Evolutionary conservation across 2,888 invertebrate species (phyloP).

Genomic region (Chalcis sispes): DNA sequence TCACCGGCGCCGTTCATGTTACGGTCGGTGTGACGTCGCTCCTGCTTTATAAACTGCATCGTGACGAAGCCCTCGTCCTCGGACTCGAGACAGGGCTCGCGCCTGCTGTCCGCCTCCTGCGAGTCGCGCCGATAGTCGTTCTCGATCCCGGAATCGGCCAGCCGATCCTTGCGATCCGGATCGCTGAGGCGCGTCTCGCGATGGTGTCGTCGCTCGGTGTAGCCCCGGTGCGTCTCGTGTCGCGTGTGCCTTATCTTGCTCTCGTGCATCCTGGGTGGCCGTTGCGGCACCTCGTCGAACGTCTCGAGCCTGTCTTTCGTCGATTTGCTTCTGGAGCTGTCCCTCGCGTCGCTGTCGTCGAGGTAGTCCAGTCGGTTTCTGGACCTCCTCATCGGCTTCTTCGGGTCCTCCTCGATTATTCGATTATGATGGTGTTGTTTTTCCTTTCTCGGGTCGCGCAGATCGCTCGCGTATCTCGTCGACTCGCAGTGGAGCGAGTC

Average conservation of each 20-base stretch:
- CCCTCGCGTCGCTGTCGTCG: constrained; percentile 71
- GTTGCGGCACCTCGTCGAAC: constrained; percentile 35
- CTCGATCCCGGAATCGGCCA: constrained; percentile 88
- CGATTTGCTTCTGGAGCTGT: constrained; percentile 65
- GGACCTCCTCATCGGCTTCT: constrained; percentile 69
- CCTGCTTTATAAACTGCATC: constrained; percentile 84
- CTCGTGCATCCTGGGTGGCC: constrained; percentile 59
- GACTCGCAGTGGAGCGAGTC: constrained; percentile 69
- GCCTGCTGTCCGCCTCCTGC: constrained; percentile 68
- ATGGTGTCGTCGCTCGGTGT: constrained; percentile 67
- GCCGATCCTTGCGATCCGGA: constrained; percentile 79
- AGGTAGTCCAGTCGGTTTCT: constrained; percentile 68
- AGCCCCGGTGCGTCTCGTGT: constrained; percentile 75
- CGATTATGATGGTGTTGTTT: constrained; percentile 57
- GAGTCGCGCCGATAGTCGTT: constrained; percentile 88
- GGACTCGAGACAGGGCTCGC: constrained; percentile 77
- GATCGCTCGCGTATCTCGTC: constrained; percentile 63
- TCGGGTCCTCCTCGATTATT: constrained; percentile 65
- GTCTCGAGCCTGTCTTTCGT: constrained; percentile 55
- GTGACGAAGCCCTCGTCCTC: constrained; percentile 85
- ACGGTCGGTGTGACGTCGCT: constrained; percentile 85
- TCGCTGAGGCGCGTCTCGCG: constrained; percentile 74
- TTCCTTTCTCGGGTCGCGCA: constrained; percentile 65
- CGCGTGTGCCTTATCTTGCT: constrained; percentile 73
- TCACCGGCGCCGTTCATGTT: constrained; percentile 72